phyloP scores from a whole-genome alignment of 1,140 invertebrate species.

The Eupristina koningsbergeri region DNA sequence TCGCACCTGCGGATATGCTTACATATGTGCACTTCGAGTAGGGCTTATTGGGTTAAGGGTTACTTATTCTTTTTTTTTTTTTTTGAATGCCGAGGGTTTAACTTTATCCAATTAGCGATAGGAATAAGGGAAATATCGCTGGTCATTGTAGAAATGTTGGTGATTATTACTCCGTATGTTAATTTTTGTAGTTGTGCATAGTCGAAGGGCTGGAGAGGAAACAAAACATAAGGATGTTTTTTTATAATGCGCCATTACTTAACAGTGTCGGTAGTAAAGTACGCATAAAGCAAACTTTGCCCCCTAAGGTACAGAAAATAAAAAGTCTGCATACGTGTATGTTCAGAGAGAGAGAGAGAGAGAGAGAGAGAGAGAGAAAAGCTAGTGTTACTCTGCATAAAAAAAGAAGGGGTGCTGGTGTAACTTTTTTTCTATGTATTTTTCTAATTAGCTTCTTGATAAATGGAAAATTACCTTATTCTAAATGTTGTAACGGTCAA shows the following conservation, averaged over 20 bases:
- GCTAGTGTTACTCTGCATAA: not conserved
- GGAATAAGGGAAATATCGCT: not conserved
- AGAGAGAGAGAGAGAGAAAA: not conserved
- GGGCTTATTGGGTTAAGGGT: conserved; percentile 37
- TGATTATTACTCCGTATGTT: conserved; percentile 1
- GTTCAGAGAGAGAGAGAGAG: not conserved
- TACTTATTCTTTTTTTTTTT: conserved; percentile 29
- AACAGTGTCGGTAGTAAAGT: not conserved
- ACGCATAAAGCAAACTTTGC: conserved; percentile 16
- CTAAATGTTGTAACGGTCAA: not conserved
- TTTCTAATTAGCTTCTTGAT: not conserved
- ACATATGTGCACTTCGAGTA: not conserved
- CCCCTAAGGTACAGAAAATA: not conserved
- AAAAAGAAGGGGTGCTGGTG: not conserved
- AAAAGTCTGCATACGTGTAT: not conserved
- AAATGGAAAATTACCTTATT: not conserved
- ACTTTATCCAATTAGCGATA: conserved; percentile 38
- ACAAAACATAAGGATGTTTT: not conserved
- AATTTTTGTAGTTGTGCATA: not conserved
- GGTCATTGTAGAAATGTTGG: not conserved
- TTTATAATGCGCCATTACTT: conserved; percentile 6
- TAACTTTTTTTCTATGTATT: not conserved
- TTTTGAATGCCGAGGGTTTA: not conserved
- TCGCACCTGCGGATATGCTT: not conserved
- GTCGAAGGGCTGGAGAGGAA: not conserved